A percentile compares a stretch with the other conserved stretches of the same genome.
Evolutionary conservation across 2,888 invertebrate species (phyloP).

Genomic region (Stenodera caucasica): DNA sequence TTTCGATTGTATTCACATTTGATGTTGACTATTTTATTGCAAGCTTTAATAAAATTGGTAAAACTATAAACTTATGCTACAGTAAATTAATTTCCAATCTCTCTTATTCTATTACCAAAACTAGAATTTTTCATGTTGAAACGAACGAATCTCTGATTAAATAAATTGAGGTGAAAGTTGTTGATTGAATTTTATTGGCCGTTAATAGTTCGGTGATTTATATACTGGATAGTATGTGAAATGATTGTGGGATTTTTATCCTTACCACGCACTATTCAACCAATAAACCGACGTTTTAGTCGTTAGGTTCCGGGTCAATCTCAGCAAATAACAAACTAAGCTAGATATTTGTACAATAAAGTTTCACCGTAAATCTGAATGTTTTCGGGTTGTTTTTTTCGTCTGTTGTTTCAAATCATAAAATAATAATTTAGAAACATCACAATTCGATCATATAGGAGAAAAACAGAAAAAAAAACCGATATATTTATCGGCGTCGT

Average conservation of each 20-base stretch:
- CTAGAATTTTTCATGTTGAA: too few species aligned
- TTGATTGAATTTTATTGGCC: background rate
- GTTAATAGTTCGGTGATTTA: background rate
- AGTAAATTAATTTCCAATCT: background rate
- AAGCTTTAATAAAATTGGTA: background rate
- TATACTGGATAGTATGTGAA: background rate
- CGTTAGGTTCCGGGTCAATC: conserved; percentile 6
- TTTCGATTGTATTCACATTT: conserved; percentile 13
- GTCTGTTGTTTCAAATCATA: too few species aligned
- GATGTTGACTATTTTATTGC: background rate
- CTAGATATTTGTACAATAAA: conserved; percentile 19
- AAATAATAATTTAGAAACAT: background rate
- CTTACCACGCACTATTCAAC: conserved; percentile 6
- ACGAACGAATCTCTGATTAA: background rate
- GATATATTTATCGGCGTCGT: too few species aligned
- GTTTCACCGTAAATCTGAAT: conserved; percentile 17
- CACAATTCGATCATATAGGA: background rate
- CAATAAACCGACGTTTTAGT: conserved; percentile 6
- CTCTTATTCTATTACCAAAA: too few species aligned
- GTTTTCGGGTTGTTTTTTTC: background rate
- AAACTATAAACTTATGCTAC: background rate
- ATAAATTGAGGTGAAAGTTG: background rate
- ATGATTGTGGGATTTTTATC: background rate
- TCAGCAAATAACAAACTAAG: background rate
- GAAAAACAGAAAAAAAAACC: background rate